phyloP scores from a whole-genome alignment of 2,888 invertebrate genomes.

The Prenolepis imparis region DNA sequence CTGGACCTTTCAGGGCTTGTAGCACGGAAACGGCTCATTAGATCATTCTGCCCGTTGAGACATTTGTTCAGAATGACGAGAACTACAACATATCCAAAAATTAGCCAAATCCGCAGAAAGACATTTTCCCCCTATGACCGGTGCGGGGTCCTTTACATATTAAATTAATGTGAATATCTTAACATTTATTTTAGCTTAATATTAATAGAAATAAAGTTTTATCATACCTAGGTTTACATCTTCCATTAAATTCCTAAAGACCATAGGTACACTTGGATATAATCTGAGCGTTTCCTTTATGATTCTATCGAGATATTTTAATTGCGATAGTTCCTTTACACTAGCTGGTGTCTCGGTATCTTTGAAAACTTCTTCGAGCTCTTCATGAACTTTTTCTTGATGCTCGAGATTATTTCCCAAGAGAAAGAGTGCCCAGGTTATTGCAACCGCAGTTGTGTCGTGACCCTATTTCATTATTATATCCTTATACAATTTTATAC shows the following conservation, averaged over 20 bases:
- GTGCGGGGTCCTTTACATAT: not conserved
- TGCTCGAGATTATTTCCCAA: slow-evolving; percentile 86
- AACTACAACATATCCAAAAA: too few relatives aligned
- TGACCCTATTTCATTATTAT: slow-evolving; percentile 85
- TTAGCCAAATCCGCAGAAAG: too few relatives aligned
- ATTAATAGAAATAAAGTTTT: not conserved
- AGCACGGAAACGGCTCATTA: too few relatives aligned
- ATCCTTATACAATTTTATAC: not conserved
- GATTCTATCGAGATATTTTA: slow-evolving; percentile 88
- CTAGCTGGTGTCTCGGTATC: slow-evolving; percentile 77
- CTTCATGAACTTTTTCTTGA: slow-evolving; percentile 86
- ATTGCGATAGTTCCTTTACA: slow-evolving; percentile 82
- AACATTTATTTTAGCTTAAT: not conserved
- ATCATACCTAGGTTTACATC: slow-evolving; percentile 85
- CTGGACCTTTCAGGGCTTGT: too few relatives aligned
- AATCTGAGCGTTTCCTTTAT: slow-evolving; percentile 88
- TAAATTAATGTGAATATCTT: not conserved
- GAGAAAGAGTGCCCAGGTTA: slow-evolving; percentile 87
- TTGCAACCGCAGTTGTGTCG: slow-evolving; percentile 87
- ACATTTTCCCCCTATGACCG: too few relatives aligned
- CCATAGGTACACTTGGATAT: slow-evolving; percentile 87
- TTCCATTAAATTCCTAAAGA: slow-evolving; percentile 86
- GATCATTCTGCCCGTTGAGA: too few relatives aligned
- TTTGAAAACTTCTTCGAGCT: slow-evolving; percentile 85
- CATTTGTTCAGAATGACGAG: too few relatives aligned